A percentile compares a stretch with the other conserved stretches of the same genome.
These are phyloP conservation scores for Carposina sasakii DNA, from an alignment of 1,140 invertebrate genomes.

Conservation along the genomic window DNA sequence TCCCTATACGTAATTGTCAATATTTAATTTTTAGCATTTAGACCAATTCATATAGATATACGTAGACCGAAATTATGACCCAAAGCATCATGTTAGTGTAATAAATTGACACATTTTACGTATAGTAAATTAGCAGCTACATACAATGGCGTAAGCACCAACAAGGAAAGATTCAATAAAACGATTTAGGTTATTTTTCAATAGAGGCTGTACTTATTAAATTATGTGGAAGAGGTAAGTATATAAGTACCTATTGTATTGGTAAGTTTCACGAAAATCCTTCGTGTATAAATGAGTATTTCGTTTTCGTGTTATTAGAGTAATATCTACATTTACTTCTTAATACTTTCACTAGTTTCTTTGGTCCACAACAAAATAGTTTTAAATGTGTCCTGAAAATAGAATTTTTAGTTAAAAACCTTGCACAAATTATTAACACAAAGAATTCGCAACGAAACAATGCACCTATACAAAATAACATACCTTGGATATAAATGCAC, in stretches of 20 bases:
- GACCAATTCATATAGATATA: too few species aligned
- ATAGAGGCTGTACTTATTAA: too few species aligned
- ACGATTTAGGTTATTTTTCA: too few species aligned
- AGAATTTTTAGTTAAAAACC: constrained; percentile 1
- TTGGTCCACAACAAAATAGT: constrained; percentile 62
- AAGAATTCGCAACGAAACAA: neutral
- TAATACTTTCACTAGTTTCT: constrained; percentile 59
- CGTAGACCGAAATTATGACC: too few species aligned
- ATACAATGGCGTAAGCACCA: too few species aligned
- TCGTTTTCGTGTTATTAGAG: constrained; percentile 47
- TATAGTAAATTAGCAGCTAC: too few species aligned
- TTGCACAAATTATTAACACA: neutral
- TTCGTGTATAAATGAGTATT: constrained; percentile 55
- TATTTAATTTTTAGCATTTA: too few species aligned
- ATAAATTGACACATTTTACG: too few species aligned
- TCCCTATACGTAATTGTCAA: too few species aligned
- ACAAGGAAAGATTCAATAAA: too few species aligned
- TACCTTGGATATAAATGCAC: constrained; percentile 62
- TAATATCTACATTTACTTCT: constrained; percentile 48
- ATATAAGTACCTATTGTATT: constrained; percentile 18
- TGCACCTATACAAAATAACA: constrained; percentile 14
- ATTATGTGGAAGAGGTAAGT: too few species aligned
- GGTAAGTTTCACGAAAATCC: constrained; percentile 44
- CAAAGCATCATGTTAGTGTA: too few species aligned
- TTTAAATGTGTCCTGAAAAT: constrained; percentile 50